Base-by-base conservation (phyloP, 2,888 invertebrate species). In the Boloria selene region DNA sequence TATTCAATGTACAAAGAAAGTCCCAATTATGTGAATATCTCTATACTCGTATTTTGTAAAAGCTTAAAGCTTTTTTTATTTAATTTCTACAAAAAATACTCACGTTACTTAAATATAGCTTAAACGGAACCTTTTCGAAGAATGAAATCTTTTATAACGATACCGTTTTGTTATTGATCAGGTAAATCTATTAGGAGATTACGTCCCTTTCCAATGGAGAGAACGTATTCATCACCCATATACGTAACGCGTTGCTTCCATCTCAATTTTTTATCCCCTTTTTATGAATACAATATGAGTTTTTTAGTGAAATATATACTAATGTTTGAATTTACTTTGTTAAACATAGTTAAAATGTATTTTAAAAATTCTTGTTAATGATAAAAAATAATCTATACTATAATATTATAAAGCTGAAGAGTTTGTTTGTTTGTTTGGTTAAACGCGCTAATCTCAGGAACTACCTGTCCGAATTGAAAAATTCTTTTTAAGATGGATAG, bases 171-270 rank as follows among this genome's bases (percentile, higher is more conserved):
- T 68, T 69, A 72, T 69, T 69, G 71, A 70, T 55, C 62, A 70
- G 69, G 73, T 73, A 69, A 70, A 70, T 72, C 67, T 70, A 72
- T 73, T 70, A 72, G 59, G 61, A 65, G 69, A 73, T 73, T 73
- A 73, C 69, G 65, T 65, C 71, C 65, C 61, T 67, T 68, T 51
- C 64, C 56, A 63, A 69, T 65, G 47, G 52, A 65, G 64, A 67
- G 65, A 64, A 61, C 56, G 60, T 72, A 73, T 72, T 72, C 66
- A 72, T 70, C 72, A 70, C 59, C 50, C 65, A 63, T 65, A 64
- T 65, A 70, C 64, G 64, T 65, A 66, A 63, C 50, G 58, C 31
- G 31, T 38, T 64, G 65, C 61, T 65, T 64, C 65, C 64, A 64
- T 61, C 51, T 49, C 56, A 61, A 16, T 50, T 63, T 70, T 64